phyloP scores from a whole-genome alignment of 2,888 invertebrate species.

The Thelaira solivaga region DNA sequence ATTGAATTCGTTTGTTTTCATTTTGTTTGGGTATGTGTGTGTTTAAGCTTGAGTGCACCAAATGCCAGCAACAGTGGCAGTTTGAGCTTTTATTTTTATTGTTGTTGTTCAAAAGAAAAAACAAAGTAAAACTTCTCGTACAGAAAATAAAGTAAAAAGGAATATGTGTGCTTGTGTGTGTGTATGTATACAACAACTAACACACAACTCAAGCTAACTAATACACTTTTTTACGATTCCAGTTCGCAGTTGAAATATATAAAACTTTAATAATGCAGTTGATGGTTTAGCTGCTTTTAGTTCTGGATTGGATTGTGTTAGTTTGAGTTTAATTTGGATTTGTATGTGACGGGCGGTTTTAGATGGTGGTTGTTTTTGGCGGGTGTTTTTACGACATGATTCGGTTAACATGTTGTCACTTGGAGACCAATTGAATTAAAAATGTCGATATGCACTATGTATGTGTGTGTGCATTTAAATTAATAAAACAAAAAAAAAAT shows the following conservation, averaged over 20 bases:
- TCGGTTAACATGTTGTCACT: constrained; percentile 27
- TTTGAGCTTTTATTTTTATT: constrained; percentile 5
- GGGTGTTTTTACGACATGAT: constrained; percentile 9
- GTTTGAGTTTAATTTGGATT: constrained; percentile 8
- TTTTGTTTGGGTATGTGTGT: not conserved
- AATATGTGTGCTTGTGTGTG: not conserved
- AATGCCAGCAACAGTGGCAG: constrained; percentile 26
- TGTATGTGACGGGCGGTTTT: not conserved
- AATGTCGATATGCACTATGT: not conserved
- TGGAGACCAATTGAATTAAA: constrained; percentile 1
- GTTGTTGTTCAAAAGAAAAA: not conserved
- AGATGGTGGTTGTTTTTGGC: constrained; percentile 8
- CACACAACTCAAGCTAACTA: too few relatives aligned
- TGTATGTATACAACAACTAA: too few relatives aligned
- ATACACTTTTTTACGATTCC: constrained; percentile 8
- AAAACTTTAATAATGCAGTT: constrained; percentile 50
- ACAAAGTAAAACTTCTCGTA: constrained; percentile 20
- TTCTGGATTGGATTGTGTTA: constrained; percentile 10
- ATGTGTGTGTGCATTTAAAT: too few relatives aligned
- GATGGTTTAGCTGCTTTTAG: constrained; percentile 35
- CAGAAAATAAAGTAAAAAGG: not conserved
- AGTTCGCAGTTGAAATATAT: constrained; percentile 29
- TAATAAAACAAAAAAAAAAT: too few relatives aligned
- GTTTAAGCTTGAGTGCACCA: constrained; percentile 19
- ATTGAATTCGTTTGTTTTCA: not conserved